A percentile compares a stretch with the other conserved stretches of the same genome.
These are phyloP conservation scores for Drosophila lacteicornis DNA, from an alignment of 1,140 invertebrate genomes.

Conservation along the genomic window DNA sequence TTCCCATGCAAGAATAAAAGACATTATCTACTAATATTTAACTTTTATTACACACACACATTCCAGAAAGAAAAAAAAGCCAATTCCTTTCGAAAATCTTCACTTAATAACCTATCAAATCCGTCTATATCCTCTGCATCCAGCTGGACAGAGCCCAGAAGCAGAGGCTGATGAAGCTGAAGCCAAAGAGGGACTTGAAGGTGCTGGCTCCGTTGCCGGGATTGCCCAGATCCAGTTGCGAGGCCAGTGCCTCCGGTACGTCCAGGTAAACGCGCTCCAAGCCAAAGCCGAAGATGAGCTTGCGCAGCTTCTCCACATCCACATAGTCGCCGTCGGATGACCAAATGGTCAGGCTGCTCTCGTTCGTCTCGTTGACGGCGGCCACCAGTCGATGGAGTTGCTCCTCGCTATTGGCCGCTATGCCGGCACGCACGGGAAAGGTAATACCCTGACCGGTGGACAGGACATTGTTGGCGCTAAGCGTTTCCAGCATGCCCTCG, in stretches of 20 bases:
- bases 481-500: conserved; percentile 89
- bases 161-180: conserved; percentile 65
- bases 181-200: conserved; percentile 66
- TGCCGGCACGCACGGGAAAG: conserved; percentile 92
- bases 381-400: conserved; percentile 85
- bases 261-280: conserved; percentile 89
- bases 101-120: not conserved
- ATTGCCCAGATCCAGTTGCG: conserved; percentile 85
- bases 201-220: conserved; percentile 36
- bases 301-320: conserved; percentile 86
- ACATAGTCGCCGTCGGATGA: conserved; percentile 88
- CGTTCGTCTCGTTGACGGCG: conserved; percentile 67
- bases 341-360: conserved; percentile 90
- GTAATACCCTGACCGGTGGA: conserved; percentile 89
- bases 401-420: conserved; percentile 88
- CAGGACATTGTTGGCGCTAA: conserved; percentile 65
- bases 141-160: conserved; percentile 68
- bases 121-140: conserved; percentile 38
- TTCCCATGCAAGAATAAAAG: conserved; percentile 9
- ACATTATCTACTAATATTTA: conserved; percentile 8
- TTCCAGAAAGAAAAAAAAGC: not conserved
- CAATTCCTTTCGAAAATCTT: not conserved
- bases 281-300: conserved; percentile 88
- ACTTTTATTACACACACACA: conserved; percentile 1
- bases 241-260: conserved; percentile 87